A percentile compares a stretch with the other conserved stretches of the same genome.
phyloP scores from a whole-genome alignment of 2,113 vertebrate species.

The Bucco capensis region DNA sequence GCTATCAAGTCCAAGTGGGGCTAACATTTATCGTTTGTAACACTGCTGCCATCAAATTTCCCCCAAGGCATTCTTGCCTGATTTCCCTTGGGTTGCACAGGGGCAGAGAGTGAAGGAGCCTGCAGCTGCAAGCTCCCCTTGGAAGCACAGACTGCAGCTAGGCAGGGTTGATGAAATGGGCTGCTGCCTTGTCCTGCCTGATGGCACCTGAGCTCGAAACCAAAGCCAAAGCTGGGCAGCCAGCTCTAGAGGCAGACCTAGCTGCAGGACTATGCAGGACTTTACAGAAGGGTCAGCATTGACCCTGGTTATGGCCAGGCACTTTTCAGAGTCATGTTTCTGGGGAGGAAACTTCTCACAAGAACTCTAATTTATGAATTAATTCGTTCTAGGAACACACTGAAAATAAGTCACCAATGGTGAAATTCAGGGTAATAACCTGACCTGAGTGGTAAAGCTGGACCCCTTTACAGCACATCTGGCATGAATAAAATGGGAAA shows the following conservation, averaged over 20 bases:
- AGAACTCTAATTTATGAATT: neutral
- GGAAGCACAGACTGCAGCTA: fast-evolving
- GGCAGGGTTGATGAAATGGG: fast-evolving
- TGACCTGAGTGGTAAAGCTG: neutral
- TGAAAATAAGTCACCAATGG: neutral
- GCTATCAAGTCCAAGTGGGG: neutral
- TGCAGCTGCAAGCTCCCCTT: neutral
- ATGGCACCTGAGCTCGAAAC: neutral
- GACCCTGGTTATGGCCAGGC: neutral
- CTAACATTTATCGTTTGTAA: neutral
- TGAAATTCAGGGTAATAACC: neutral
- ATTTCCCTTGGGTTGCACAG: neutral
- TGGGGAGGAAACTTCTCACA: neutral
- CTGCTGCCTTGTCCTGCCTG: neutral
- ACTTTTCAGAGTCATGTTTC: neutral
- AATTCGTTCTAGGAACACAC: neutral
- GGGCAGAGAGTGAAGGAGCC: neutral
- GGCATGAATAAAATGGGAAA: neutral
- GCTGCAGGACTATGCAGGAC: neutral
- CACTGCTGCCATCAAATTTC: neutral
- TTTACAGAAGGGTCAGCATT: fast-evolving
- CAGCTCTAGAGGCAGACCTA: neutral
- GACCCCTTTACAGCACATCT: neutral
- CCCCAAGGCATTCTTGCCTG: fast-evolving
- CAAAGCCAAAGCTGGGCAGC: neutral